Evolutionary conservation across 2,113 vertebrate genomes (phyloP), one percentile per base, ranked within the genome.

Genomic region (Vidua chalybeata): DNA sequence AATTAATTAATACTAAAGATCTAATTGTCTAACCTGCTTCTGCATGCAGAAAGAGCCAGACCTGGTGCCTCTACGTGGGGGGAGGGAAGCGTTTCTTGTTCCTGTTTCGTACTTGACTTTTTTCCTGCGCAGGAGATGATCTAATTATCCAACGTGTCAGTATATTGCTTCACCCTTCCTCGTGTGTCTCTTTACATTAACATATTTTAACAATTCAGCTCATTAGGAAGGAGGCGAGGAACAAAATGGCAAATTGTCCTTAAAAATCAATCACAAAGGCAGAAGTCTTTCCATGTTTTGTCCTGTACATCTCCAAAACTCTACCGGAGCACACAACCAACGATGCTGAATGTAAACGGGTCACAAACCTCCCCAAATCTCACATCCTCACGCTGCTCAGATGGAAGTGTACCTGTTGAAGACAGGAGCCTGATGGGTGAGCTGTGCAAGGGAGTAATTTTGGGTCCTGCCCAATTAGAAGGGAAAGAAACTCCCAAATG

Each of bases 71-170:
- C 64, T 81, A 72, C 15, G 4, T 4, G 35, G 16, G 85, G 85
- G 94, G 88, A 94, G 83, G 92, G 92, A 90, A 68, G 56, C 83
- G 8, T 62, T 94, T 94, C 96, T 96, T 87, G 96, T 96, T 97
- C 92, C 96, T 97, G 96, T 97, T 96, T 96, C 69, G 9, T 87
- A 96, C 89, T 94, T 92, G 93, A 95, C 85, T 94, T 95, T 90
- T 90, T 96, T 66, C 84, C 93, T 88, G 93, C 2, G 26, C 92
- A 95, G 95, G 83, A 96, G 95, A 96, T 92, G 94, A 95, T 96
- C 95, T 96, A 67, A 96, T 94, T 95, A 96, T 90, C 87, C 93
- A 97, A 93, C 80, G 41, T 93, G 90, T 90, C 92, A 84, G 76
- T 84, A 33, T 87, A 82, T 87, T 95, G 93, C 96, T 96, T 95